Evolutionary conservation across 2,888 invertebrate species (phyloP).

Genomic region (Anoncus sp.): DNA sequence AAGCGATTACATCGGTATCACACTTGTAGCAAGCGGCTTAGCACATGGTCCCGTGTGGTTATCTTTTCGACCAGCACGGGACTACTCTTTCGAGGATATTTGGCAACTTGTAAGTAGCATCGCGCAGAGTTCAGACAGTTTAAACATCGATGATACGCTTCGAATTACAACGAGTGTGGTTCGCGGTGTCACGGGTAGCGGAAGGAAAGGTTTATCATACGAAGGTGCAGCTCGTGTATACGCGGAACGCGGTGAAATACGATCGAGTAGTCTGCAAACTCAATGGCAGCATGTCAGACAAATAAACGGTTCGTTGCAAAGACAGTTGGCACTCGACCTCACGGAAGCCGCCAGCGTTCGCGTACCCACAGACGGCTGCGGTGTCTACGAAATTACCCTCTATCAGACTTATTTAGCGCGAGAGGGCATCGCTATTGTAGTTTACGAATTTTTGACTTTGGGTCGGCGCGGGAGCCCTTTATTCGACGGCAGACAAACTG

Average conservation of each 20-base stretch:
- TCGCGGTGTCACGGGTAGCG: too few species aligned
- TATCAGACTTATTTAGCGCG: slow-evolving; percentile 14
- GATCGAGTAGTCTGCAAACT: not conserved
- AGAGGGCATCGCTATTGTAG: slow-evolving; percentile 2
- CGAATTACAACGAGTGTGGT: too few species aligned
- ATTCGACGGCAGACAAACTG: slow-evolving; percentile 11
- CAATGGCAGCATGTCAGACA: slow-evolving; percentile 17
- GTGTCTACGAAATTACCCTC: not conserved
- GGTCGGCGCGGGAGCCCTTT: not conserved
- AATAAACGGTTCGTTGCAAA: slow-evolving; percentile 1
- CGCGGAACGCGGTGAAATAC: slow-evolving; percentile 19
- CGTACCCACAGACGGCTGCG: not conserved
- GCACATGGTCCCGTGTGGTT: too few species aligned
- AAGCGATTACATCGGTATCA: too few species aligned
- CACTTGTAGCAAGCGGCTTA: too few species aligned
- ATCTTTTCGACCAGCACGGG: too few species aligned
- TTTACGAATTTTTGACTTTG: slow-evolving; percentile 28
- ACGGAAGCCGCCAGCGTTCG: not conserved
- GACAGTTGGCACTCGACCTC: not conserved
- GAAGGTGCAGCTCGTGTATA: too few species aligned
- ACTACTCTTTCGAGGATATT: too few species aligned
- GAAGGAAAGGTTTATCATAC: too few species aligned
- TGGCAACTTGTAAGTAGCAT: too few species aligned
- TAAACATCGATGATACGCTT: too few species aligned
- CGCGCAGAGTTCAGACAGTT: too few species aligned